Evolutionary conservation across 1,140 invertebrate genomes (phyloP), one percentile per base, ranked within the genome.

Genomic region (Heliconius hewitsoni): DNA sequence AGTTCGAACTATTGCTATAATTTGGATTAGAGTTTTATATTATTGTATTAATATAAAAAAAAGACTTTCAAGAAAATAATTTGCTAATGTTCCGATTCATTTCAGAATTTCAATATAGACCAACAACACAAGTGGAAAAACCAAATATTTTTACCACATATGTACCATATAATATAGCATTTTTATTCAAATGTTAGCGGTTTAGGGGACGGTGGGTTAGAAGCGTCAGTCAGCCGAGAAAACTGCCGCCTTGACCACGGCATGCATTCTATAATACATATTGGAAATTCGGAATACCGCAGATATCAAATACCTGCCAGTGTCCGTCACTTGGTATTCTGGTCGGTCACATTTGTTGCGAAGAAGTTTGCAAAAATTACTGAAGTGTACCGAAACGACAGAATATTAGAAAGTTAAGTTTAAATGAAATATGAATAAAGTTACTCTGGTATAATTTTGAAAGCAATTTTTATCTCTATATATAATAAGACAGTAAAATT

Each of bases 211-310:
- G 11, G 60, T 1, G 16, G 13, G 19, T 8, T n/a, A 55, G n/a
- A 23, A 57, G 60, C 60, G 34, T 72, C 76, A 71, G 76, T 72
- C 66, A 72, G 27, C 70, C 76, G 76, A 77, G 76, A 77, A 42
- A 71, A 71, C 19, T 77, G 71, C 18, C 46, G 50, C 39, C 70
- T 77, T 77, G 76, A 77, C 76, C 70, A 72, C 19, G 30, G 18
- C 71, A 39, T 72, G 71, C 71, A 19, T 37, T 42, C 8, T n/a
- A 72, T 72, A 18, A 72, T 72, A 16, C 4, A 42, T 72, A 72
- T 72, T 72, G 39, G 39, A 72, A 72, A 66, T 66, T 66, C 60
- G 5, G 27, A 66, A 66, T 66, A 66, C 60, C 23, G 27, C 60
- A 30, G 60, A 66, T 30, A 66, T 66, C 60, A 66, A 66, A 66